Evolutionary conservation across 2,888 invertebrate genomes (phyloP), one percentile per base, ranked within the genome.

Genomic region (Drosophila subsilvestris): DNA sequence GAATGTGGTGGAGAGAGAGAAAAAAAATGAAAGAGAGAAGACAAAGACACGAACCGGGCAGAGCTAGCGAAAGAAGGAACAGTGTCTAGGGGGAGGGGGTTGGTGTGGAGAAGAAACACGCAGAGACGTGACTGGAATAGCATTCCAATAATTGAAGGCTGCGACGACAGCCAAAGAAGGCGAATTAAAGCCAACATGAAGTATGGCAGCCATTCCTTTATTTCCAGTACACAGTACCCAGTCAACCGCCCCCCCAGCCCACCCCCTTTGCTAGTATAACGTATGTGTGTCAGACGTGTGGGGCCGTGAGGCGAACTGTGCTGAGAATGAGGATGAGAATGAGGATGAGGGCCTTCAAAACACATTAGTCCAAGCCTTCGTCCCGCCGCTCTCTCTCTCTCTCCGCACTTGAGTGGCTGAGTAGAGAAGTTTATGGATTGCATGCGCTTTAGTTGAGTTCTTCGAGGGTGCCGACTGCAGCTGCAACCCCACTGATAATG

Each of bases 91-190:
- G n/a, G n/a, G n/a, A n/a, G n/a, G n/a, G 25, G 25, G 25, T 22
- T 22, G 22, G 0, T 25, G 25, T 65, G 70, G 58, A 76, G 68
- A 76, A 72, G 75, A 78, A 79, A 83, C 79, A 83, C 74, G 77
- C 74, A 55, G 70, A 75, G 75, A 86, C 86, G 88, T 88, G 85
- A 88, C 88, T 78, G 60, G 79, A 86, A 88, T 88, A 67, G 70
- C 57, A 77, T 77, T 74, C 59, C 74, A 77, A 86, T 86, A 83
- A 86, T 87, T 86, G 83, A 76, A 77, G 74, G 49, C 67, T 72
- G 57, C 70, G 69, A 42, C 82, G 80, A 81, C 79, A 82, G 80
- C 69, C 70, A 18, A 63, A 74, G 61, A 74, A 62, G 74, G 62
- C 69, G 78, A 80, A 81, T 82, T 78, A 80, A 76, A 80, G 78